phyloP scores from a whole-genome alignment of 2,113 vertebrate genomes.

The Smithornis capensis region DNA sequence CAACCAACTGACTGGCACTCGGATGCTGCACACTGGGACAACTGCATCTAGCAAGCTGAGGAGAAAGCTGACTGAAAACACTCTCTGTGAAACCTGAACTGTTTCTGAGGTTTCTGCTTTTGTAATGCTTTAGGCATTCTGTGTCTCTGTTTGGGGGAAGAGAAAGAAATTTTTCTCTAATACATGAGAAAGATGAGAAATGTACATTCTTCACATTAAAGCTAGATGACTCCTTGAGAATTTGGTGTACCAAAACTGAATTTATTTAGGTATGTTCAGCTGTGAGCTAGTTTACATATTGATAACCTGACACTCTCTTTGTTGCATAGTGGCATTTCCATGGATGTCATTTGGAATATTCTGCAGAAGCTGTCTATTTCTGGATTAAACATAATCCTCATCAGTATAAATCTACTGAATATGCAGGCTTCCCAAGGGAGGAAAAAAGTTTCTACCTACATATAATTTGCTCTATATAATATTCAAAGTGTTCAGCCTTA shows the following conservation, averaged over 20 bases:
- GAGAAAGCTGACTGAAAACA: not conserved
- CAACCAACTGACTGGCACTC: rapidly evolving
- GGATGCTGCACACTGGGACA: not conserved
- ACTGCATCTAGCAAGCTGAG: not conserved
- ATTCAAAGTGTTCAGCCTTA: not conserved
- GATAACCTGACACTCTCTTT: not conserved
- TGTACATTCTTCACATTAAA: not conserved
- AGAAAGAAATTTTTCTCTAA: not conserved
- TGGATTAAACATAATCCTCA: not conserved
- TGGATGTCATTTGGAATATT: not conserved
- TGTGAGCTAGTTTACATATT: not conserved
- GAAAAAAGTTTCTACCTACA: not conserved
- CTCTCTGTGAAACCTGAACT: not conserved
- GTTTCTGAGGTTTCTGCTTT: not conserved
- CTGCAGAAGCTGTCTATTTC: not conserved
- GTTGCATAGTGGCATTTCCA: not conserved
- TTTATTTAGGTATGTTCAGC: not conserved
- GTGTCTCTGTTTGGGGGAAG: not conserved
- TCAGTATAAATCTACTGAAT: not conserved
- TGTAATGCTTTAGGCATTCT: not conserved
- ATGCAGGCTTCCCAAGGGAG: not conserved
- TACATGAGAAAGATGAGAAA: not conserved
- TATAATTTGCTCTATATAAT: not conserved
- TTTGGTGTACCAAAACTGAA: not conserved
- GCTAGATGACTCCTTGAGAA: not conserved